Evolutionary conservation across 2,888 invertebrate genomes (phyloP).

Genomic region (Chaetoderma sp.): DNA sequence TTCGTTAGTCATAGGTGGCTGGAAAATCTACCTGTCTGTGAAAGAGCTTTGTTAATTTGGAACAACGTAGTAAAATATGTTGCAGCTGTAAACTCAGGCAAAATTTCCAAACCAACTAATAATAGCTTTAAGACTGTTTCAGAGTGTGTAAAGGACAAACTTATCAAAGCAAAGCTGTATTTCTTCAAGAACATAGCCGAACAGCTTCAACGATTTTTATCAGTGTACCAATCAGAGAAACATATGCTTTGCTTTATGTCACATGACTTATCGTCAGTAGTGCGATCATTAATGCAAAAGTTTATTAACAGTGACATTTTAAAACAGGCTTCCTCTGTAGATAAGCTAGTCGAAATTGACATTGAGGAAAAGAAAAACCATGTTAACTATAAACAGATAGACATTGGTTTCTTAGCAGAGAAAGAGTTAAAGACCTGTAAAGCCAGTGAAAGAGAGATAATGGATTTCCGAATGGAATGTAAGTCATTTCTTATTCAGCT

Average conservation of each 20-base stretch:
- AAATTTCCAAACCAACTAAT: not conserved
- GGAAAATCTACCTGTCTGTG: constrained; percentile 23
- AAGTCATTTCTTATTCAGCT: not conserved
- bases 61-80: constrained; percentile 1
- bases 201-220: not conserved
- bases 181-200: not conserved
- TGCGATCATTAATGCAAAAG: not conserved
- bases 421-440: not conserved
- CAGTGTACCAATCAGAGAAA: not conserved
- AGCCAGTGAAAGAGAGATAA: not conserved
- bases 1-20: constrained; percentile 23
- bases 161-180: not conserved
- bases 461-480: not conserved
- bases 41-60: constrained; percentile 18
- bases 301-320: not conserved
- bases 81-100: not conserved
- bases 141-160: not conserved
- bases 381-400: not conserved
- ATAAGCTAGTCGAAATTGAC: not conserved
- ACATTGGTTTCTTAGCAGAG: not conserved
- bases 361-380: not conserved
- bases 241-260: not conserved
- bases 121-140: not conserved
- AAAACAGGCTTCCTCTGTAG: not conserved
- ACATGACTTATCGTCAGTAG: not conserved